These are phyloP conservation scores for Wiebesia pumilae DNA, from an alignment of 1,140 invertebrate species.

Conservation along the genomic window DNA sequence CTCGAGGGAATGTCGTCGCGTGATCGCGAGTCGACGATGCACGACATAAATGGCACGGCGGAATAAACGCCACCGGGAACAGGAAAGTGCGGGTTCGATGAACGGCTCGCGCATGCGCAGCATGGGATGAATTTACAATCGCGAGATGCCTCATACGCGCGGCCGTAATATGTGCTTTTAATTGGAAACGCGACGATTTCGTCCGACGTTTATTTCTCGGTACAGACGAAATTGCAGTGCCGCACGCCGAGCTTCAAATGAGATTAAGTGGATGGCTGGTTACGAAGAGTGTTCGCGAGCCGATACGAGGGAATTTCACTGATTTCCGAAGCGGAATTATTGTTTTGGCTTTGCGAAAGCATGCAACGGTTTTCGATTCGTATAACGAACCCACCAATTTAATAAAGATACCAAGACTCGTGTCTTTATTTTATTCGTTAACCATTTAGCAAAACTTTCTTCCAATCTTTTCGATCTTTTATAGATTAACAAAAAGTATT, in stretches of 20 bases:
- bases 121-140: constrained; percentile 27
- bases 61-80: neutral
- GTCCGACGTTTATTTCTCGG: too few relatives aligned
- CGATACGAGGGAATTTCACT: neutral
- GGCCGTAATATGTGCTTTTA: too few relatives aligned
- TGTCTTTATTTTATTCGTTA: neutral
- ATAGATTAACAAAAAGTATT: too few relatives aligned
- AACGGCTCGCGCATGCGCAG: constrained; percentile 5
- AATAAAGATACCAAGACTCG: too few relatives aligned
- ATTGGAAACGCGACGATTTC: neutral
- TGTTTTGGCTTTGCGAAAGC: neutral
- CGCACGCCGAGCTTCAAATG: too few relatives aligned
- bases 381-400: neutral
- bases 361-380: neutral
- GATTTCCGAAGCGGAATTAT: constrained; percentile 38
- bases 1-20: too few relatives aligned
- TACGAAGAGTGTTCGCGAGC: too few relatives aligned
- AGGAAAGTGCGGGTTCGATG: constrained; percentile 1
- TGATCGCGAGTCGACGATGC: too few relatives aligned
- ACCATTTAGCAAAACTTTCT: neutral
- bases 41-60: too few relatives aligned
- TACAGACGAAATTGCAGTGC: too few relatives aligned
- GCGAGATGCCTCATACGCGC: neutral
- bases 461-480: too few relatives aligned
- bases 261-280: too few relatives aligned